A percentile compares a stretch with the other conserved stretches of the same genome.
These are phyloP conservation scores for Hepsetus odoe DNA, from an alignment of 2,113 vertebrate genomes.

Conservation along the genomic window DNA sequence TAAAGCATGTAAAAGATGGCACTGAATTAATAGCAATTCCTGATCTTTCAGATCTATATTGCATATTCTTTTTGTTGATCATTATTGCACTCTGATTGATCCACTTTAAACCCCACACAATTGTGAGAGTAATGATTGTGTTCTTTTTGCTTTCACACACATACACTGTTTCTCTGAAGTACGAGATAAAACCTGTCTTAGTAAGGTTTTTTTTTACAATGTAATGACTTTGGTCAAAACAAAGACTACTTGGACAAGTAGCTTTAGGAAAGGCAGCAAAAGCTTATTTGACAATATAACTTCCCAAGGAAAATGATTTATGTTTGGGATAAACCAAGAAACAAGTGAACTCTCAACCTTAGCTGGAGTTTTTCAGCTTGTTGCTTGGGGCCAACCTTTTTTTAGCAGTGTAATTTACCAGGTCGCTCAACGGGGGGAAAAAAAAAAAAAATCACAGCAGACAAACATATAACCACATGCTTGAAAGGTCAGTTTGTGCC, in stretches of 20 bases:
- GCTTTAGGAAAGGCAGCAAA: neutral
- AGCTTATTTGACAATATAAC: neutral
- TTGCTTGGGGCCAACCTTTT: neutral
- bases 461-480: no score
- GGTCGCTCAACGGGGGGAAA: no score
- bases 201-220: neutral
- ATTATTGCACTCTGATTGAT: constrained; percentile 19
- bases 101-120: neutral
- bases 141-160: neutral
- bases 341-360: neutral
- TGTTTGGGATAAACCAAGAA: neutral
- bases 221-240: no score
- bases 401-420: no score
- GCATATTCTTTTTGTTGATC: neutral
- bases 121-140: neutral
- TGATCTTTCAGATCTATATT: neutral
- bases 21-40: constrained; percentile 7
- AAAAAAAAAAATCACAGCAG: no score
- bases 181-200: neutral
- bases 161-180: neutral
- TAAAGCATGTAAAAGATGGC: no score
- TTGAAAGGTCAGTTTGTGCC: no score
- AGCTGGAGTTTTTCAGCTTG: neutral
- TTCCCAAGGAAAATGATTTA: neutral
- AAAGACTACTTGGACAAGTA: neutral